Base-by-base conservation (phyloP, 2,113 vertebrate species). In the Podilymbus podiceps region DNA sequence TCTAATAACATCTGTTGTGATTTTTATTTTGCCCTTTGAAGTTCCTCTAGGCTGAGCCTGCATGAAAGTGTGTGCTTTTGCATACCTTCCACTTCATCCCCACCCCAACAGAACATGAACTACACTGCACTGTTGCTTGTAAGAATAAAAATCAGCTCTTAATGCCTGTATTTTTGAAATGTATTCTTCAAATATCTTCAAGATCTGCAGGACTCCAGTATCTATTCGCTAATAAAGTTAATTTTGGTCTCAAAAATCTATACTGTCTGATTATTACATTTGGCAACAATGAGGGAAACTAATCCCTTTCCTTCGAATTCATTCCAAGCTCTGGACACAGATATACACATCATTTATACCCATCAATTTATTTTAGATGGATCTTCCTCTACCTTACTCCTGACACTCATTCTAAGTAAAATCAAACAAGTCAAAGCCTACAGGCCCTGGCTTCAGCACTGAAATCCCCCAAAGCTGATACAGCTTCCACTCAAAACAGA, bases 21-120 rank as follows among this genome's bases (percentile, higher is more conserved):
- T 40, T 64, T 66, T 81, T 21, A 42, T 28, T 79, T 76, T 81
- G 87, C 56, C 88, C 89, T 95, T 86, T 92, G 64, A 96, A 90
- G 91, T 72, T 86, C 78, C 91, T 96, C 72, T 67, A 93, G 68
- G 82, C 82, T 91, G 91, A 93, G 76, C 38, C 31, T 85, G 78
- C 93, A 88, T 47, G 55, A 90, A 89, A 75, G 42, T 1, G 3
- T 23, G 63, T 49, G 77, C 15, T 86, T 83, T 44, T 87, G 49
- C 71, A 83, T 85, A 85, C 28, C 15, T 8, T 38, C 50, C 66
- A 30, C 50, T 77, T n/a, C 55, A 79, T 46, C 55, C 79, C 60
- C 66, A 66, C 27, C 44, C 56, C 60, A 38, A 24, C 25, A n/a
- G 30, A 75, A 49, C 33, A 47, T 1, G 28, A 52, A 38, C 66